These are phyloP conservation scores for Empis stercorea DNA, from an alignment of 2,888 invertebrate genomes.

Conservation along the genomic window DNA sequence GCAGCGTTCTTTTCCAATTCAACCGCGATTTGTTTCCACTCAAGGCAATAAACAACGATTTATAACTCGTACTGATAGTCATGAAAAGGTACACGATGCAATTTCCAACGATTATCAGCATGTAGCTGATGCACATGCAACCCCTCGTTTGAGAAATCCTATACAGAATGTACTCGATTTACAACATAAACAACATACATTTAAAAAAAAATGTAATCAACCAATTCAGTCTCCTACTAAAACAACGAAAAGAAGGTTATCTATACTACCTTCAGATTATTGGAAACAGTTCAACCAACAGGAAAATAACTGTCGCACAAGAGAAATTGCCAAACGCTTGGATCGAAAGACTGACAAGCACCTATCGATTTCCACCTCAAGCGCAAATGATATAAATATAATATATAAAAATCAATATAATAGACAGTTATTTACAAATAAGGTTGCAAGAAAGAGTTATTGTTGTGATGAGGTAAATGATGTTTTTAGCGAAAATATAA, in stretches of 20 bases:
- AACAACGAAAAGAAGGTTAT: conserved; percentile 29
- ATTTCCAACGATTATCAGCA: conserved; percentile 46
- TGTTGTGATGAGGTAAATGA: conserved; percentile 18
- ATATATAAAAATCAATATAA: conserved; percentile 21
- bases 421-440: too few relatives aligned
- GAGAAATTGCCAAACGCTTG: conserved; percentile 12
- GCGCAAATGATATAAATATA: conserved; percentile 23
- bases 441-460: not conserved
- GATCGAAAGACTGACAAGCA: conserved; percentile 20
- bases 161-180: conserved; percentile 43
- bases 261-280: conserved; percentile 43
- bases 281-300: conserved; percentile 50
- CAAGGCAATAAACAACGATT: conserved; percentile 23
- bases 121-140: conserved; percentile 59
- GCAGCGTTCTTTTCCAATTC: conserved; percentile 25
- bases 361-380: conserved; percentile 30
- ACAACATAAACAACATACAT: conserved; percentile 28
- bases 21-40: conserved; percentile 1
- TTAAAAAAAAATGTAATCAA: not conserved
- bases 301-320: conserved; percentile 32
- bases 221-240: conserved; percentile 18
- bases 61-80: conserved; percentile 28
- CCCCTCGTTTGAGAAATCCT: conserved; percentile 58
- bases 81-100: conserved; percentile 23
- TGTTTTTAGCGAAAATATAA: conserved; percentile 28